Conservation (phyloP, 2,797 vertebrate genomes). For the Anniella stebbinsi region DNA sequence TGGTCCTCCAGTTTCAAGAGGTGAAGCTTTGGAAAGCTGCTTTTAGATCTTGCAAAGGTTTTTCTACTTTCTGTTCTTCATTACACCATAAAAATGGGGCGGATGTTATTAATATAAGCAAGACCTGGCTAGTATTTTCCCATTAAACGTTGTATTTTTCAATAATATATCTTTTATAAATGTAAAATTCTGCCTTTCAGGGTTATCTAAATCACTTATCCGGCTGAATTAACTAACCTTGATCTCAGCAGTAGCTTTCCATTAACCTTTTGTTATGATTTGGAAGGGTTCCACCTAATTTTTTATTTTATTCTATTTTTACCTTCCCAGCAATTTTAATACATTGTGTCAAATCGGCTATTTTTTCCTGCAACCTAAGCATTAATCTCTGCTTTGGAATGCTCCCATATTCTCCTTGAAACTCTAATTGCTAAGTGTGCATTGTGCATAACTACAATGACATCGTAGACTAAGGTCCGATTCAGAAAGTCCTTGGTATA, state of each 20-base stretch:
- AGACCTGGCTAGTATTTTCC: slow-evolving; percentile 1
- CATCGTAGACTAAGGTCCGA: neutral
- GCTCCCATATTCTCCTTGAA: slow-evolving; percentile 17
- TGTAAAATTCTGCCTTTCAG: slow-evolving; percentile 4
- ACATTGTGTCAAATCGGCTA: slow-evolving; percentile 29
- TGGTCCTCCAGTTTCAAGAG: neutral
- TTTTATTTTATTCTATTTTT: slow-evolving; percentile 11
- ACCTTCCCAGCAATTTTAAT: slow-evolving; percentile 30
- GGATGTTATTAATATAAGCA: neutral
- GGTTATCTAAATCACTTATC: neutral
- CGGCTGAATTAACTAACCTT: neutral
- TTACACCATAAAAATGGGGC: neutral
- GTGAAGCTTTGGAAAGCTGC: neutral
- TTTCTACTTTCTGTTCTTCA: neutral
- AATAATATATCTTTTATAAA: neutral
- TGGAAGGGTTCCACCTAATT: slow-evolving; percentile 16
- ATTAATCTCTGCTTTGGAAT: slow-evolving; percentile 27
- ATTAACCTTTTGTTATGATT: slow-evolving; percentile 49
- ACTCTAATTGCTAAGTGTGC: neutral
- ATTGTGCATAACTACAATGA: neutral
- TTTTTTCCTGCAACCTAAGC: slow-evolving; percentile 6
- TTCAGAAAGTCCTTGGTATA: neutral
- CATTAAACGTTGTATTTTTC: neutral
- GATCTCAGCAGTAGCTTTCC: slow-evolving; percentile 23
- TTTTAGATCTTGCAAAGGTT: neutral